Conservation (phyloP, 1,140 invertebrate species). For the Zaprionus camerounensis region DNA sequence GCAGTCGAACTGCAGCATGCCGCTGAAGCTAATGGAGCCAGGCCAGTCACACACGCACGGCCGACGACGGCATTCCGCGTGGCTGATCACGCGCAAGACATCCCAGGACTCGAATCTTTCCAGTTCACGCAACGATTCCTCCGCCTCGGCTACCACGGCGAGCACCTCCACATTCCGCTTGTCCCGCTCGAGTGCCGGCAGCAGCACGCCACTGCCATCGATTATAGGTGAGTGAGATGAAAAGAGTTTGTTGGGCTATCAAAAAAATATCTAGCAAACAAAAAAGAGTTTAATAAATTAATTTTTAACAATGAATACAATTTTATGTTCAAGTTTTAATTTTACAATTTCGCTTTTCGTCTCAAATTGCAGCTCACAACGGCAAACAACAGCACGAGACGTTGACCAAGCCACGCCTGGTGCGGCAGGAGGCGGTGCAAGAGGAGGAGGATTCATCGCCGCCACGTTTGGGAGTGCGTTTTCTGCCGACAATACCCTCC, state of each 20-base stretch:
- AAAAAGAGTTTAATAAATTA: too few relatives aligned
- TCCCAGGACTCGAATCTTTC: conserved; percentile 95
- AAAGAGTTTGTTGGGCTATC: too few relatives aligned
- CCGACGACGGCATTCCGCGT: conserved; percentile 91
- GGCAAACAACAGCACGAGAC: conserved; percentile 65
- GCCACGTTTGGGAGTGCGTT: conserved; percentile 87
- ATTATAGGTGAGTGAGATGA: conserved; percentile 66
- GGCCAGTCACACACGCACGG: conserved; percentile 76
- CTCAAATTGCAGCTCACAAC: conserved; percentile 62
- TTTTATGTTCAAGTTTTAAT: too few relatives aligned
- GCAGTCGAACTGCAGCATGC: conserved; percentile 88
- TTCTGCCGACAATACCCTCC: conserved; percentile 92
- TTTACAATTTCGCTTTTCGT: background rate
- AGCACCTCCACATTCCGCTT: conserved; percentile 94
- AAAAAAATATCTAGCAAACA: too few relatives aligned
- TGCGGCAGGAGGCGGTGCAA: conserved; percentile 90
- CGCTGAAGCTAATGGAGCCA: conserved; percentile 89
- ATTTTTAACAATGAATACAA: too few relatives aligned
- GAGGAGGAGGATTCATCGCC: conserved; percentile 89
- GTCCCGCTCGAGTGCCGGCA: conserved; percentile 90
- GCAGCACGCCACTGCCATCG: conserved; percentile 83
- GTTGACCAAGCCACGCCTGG: conserved; percentile 86
- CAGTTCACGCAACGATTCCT: conserved; percentile 94
- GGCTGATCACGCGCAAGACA: conserved; percentile 94
- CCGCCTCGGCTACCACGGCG: conserved; percentile 91